Conservation (phyloP, 2,888 invertebrate genomes). For the Hirtodrosophila duncani region DNA sequence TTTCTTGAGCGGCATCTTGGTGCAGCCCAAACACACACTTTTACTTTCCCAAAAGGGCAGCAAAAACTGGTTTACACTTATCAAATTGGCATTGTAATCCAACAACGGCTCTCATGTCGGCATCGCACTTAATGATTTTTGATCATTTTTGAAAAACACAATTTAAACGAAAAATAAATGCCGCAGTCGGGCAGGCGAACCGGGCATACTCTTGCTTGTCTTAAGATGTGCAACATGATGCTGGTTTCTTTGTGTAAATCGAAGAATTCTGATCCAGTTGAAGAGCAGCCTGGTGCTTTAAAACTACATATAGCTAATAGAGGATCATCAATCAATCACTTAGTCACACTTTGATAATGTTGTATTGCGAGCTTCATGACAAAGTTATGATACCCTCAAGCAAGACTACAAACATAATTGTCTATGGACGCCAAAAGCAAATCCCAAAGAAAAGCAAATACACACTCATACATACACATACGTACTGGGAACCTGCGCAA, state of each 20-base stretch:
- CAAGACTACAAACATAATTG: too few species aligned
- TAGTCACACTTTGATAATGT: too few species aligned
- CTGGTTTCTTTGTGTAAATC: too few species aligned
- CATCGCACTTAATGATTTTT: constrained; percentile 50
- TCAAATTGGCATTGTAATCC: constrained; percentile 1
- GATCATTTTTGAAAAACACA: constrained; percentile 22
- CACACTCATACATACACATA: constrained; percentile 11
- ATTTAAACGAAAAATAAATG: constrained; percentile 31
- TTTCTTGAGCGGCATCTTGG: constrained; percentile 53
- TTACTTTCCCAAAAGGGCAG: constrained; percentile 53
- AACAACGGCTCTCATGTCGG: constrained; percentile 16
- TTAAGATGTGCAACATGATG: too few species aligned
- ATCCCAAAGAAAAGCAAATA: constrained; percentile 22
- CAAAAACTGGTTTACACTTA: constrained; percentile 39
- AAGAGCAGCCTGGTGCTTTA: too few species aligned
- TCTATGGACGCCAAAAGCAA: constrained; percentile 35
- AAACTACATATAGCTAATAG: too few species aligned
- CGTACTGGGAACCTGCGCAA: constrained; percentile 66
- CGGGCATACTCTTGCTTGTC: too few species aligned
- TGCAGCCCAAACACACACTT: constrained; percentile 56
- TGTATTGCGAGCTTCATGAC: too few species aligned
- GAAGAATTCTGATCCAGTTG: too few species aligned
- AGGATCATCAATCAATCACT: too few species aligned
- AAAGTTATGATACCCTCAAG: too few species aligned
- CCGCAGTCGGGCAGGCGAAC: too few species aligned